phyloP scores from a whole-genome alignment of 2,113 vertebrate species.

The Pteruthius melanotis region DNA sequence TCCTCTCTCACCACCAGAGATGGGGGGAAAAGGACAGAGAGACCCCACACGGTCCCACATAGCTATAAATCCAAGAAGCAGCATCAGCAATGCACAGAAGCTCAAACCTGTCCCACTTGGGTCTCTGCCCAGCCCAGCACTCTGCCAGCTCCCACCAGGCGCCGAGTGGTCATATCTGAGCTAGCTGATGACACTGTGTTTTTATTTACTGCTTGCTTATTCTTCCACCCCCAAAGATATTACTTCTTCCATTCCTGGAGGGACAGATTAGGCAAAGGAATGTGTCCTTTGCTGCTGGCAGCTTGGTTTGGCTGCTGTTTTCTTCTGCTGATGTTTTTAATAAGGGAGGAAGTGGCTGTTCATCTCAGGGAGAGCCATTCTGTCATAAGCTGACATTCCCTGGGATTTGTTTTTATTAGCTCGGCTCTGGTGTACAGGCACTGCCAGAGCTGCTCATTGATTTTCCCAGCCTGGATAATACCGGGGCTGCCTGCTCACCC shows the following conservation, averaged over 20 bases:
- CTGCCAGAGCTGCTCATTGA: constrained; percentile 17
- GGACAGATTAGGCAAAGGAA: constrained; percentile 49
- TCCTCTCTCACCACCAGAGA: background rate
- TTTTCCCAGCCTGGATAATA: constrained; percentile 23
- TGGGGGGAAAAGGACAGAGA: background rate
- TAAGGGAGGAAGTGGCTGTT: constrained; percentile 43
- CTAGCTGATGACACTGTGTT: background rate
- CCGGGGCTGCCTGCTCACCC: background rate
- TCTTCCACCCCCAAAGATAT: background rate
- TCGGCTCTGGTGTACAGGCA: background rate
- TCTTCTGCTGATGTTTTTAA: constrained; percentile 56
- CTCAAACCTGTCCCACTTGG: constrained; percentile 35
- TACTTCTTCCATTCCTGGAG: constrained; percentile 28
- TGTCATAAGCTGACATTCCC: constrained; percentile 40
- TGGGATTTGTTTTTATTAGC: constrained; percentile 61
- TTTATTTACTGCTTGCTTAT: constrained; percentile 48
- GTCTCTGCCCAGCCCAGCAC: constrained; percentile 10
- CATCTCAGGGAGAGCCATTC: constrained; percentile 19
- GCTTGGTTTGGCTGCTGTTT: constrained; percentile 24
- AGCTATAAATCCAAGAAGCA: background rate
- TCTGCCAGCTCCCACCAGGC: constrained; percentile 2
- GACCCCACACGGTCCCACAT: rapidly evolving
- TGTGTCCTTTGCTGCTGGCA: constrained; percentile 43
- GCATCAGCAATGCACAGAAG: background rate
- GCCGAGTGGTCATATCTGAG: background rate